Percentiles rank a stretch among this genome's conserved stretches.
Conservation (phyloP, 2,888 invertebrate species). For the Heterodera filipjevi region DNA sequence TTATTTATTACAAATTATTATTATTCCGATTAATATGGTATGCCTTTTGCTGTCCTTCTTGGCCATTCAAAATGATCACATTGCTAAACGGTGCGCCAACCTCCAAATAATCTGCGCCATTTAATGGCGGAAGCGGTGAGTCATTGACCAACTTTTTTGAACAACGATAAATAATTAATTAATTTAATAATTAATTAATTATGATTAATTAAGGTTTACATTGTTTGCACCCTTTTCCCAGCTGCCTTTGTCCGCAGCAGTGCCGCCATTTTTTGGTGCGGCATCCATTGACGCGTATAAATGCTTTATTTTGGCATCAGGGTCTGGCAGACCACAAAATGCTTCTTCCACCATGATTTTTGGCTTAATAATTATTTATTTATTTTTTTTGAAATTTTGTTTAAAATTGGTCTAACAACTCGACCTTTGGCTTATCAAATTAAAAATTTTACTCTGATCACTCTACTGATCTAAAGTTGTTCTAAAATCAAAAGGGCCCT, state of each 20-base stretch:
- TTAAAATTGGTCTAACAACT: no score
- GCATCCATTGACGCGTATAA: neutral
- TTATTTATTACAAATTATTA: neutral
- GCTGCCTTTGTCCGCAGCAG: neutral
- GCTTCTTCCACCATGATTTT: slow-evolving; percentile 1
- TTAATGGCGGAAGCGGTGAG: neutral
- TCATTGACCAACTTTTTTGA: neutral
- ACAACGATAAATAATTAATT: neutral
- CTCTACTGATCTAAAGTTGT: no score
- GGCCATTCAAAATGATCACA: slow-evolving; percentile 1
- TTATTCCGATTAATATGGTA: neutral
- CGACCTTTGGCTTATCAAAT: no score
- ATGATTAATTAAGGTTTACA: neutral
- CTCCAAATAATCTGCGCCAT: neutral
- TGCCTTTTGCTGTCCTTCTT: neutral
- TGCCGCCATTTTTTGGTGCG: neutral
- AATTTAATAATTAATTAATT: slow-evolving; percentile 8
- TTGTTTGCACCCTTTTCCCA: neutral
- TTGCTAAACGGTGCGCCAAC: neutral
- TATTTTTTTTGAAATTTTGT: no score
- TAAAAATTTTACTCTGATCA: no score
- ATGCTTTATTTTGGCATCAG: neutral
- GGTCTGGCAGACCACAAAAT: neutral
- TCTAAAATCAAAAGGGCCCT: no score
- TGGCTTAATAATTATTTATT: neutral